Evolutionary conservation across 2,113 vertebrate genomes (phyloP), one percentile per base, ranked within the genome.

Genomic region (Boleophthalmus pectinirostris): DNA sequence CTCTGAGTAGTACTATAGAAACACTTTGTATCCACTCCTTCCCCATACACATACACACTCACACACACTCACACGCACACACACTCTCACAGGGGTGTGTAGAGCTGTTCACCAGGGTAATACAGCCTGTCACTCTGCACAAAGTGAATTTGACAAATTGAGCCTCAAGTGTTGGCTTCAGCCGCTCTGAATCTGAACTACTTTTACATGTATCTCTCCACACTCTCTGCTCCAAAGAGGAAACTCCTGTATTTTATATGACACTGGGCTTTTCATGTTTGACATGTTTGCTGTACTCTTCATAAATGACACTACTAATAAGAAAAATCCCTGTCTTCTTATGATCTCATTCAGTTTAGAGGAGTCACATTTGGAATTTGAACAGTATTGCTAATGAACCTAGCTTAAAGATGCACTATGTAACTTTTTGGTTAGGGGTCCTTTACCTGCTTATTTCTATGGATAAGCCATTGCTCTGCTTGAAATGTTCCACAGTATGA

Each of bases 101-200:
- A 43, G 80, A 81, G 80, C 70, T 16, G 67, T 74, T 83, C 81
- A 81, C 75, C 58, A 25, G 80, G 72, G 75, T 85, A 80, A 85
- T 82, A 77, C 60, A 65, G 68, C 73, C 80, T 81, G 82, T 85
- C 85, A 73, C 47, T 79, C 77, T 81, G 61, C 64, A 47, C 70
- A 83, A 80, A 83, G 79, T 87, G 78, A 86, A 80, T 79, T 81
- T 86, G 85, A 90, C 77, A 85, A 84, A 87, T 82, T 81, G 77
- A 83, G 76, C 76, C 73, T 81, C 71, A 74, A 76, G 79, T 78
- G 71, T 72, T 77, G 66, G 49, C 45, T 78, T 51, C 69, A 72
- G 38, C 54, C 75, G 72, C 72, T 76, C 81, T 78, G 58, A 61
- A 79, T 85, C 73, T 81, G 70, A 82, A 77, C 65, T 72, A 75